A percentile compares a stretch with the other conserved stretches of the same genome.
These are phyloP conservation scores for Pelochelys cantorii DNA, from an alignment of 2,797 vertebrate species.

Conservation along the genomic window DNA sequence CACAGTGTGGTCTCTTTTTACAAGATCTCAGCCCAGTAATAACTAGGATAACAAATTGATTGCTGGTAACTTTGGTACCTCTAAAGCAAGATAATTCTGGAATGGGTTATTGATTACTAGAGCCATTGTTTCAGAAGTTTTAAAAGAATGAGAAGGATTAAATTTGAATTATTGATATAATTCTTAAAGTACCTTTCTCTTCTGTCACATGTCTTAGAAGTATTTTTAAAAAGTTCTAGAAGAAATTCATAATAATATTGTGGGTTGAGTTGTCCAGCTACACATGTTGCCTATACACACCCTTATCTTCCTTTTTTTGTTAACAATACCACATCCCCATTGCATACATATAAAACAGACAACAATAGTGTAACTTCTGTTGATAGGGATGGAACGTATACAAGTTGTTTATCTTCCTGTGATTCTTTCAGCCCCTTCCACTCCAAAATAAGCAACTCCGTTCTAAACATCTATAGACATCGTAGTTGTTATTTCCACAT, in stretches of 20 bases:
- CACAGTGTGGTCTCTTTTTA: not conserved
- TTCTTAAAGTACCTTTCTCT: not conserved
- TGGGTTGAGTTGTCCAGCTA: not conserved
- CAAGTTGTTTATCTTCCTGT: not conserved
- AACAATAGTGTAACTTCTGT: not conserved
- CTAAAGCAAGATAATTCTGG: not conserved
- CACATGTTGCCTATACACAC: not conserved
- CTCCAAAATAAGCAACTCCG: not conserved
- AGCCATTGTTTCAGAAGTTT: not conserved
- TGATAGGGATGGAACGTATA: not conserved
- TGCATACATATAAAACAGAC: not conserved
- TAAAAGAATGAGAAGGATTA: not conserved
- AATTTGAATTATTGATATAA: not conserved
- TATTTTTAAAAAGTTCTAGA: not conserved
- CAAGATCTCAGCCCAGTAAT: constrained; percentile 51
- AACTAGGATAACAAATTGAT: constrained; percentile 46
- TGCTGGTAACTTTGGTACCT: not conserved
- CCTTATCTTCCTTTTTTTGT: not conserved
- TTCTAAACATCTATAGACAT: not conserved
- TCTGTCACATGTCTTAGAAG: not conserved
- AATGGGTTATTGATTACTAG: not conserved
- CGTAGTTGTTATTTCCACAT: not conserved
- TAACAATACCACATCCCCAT: not conserved
- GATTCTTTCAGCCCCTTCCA: not conserved
- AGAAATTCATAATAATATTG: not conserved